Base-by-base conservation (phyloP, 2,797 vertebrate genomes). In the Silurus aristotelis region DNA sequence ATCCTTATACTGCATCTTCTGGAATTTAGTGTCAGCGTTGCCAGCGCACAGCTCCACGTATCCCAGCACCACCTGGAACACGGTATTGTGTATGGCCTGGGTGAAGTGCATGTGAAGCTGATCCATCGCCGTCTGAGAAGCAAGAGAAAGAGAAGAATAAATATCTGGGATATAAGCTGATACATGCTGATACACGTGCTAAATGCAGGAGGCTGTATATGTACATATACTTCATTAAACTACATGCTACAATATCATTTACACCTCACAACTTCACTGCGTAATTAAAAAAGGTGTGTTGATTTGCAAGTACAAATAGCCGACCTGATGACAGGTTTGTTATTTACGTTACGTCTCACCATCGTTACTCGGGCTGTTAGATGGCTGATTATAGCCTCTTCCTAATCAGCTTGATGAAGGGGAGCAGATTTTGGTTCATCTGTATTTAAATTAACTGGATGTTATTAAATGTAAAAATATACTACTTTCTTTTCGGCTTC, bases 31-130 rank as follows among this genome's bases (percentile, higher is more conserved):
- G 86, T 99, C 98, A 0, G 97, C 97, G 48, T 99, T 99, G 87
- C 96, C 97, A 0, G 98, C 98, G 60, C 98, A 99, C 58, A 99
- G 94, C 89, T 99, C 98, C 91, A 99, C 98, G 1, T 99, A 99
- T 52, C 98, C 98, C 89, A 99, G 96, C 70, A 99, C 98, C 83
- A 99, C 98, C 89, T 99, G 98, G 93, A 99, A 99, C 84, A 99
- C 98, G 0, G 97, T 99, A 93, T 99, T 99, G 94, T 99, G 98
- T 93, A 99, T 98, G 86, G 98, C 98, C 92, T 99, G 98, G 78
- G 98, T 99, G 92, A 99, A 99, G 93, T 99, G 98, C 98, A 99
- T 99, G 91, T 99, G 98, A 82, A 99, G 95, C 91, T 99, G 98
- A 93, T 99, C 98, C 98, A 99, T 99, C 58, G 98, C 97, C 70